Percentiles rank a stretch among this genome's conserved stretches.
These are phyloP conservation scores for Spodoptera frugiperda DNA, from an alignment of 1,140 invertebrate species.

Conservation along the genomic window DNA sequence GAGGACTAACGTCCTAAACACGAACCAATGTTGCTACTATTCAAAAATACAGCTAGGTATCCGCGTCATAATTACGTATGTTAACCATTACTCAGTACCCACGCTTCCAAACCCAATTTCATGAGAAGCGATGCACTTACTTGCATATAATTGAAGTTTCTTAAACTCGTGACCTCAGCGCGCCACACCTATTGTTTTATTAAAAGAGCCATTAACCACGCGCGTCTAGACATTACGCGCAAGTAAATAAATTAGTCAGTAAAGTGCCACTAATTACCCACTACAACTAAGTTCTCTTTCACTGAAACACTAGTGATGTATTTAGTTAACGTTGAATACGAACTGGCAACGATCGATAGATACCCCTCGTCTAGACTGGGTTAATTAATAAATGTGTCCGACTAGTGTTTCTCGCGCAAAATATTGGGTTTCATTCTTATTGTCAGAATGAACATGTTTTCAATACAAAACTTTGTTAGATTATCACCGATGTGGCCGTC, in stretches of 20 bases:
- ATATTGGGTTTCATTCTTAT: slow-evolving; percentile 55
- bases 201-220: slow-evolving; percentile 73
- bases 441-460: slow-evolving; percentile 49
- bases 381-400: slow-evolving; percentile 65
- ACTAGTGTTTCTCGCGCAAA: slow-evolving; percentile 55
- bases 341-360: slow-evolving; percentile 58
- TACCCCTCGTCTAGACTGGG: slow-evolving; percentile 60
- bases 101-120: slow-evolving; percentile 28
- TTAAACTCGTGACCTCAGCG: slow-evolving; percentile 51
- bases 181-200: slow-evolving; percentile 68
- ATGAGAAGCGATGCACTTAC: slow-evolving; percentile 23
- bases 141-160: slow-evolving; percentile 45
- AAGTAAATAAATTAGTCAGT: slow-evolving; percentile 78
- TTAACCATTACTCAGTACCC: background rate
- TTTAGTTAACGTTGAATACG: slow-evolving; percentile 61
- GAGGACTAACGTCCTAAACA: slow-evolving; percentile 40
- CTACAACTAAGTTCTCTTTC: slow-evolving; percentile 65
- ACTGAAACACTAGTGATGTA: slow-evolving; percentile 54
- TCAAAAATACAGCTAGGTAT: background rate
- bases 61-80: background rate
- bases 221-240: slow-evolving; percentile 73
- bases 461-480: slow-evolving; percentile 49
- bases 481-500: slow-evolving; percentile 20
- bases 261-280: slow-evolving; percentile 75
- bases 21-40: slow-evolving; percentile 15